Conservation (phyloP, 2,113 vertebrate genomes). For the Percina caprodes region DNA sequence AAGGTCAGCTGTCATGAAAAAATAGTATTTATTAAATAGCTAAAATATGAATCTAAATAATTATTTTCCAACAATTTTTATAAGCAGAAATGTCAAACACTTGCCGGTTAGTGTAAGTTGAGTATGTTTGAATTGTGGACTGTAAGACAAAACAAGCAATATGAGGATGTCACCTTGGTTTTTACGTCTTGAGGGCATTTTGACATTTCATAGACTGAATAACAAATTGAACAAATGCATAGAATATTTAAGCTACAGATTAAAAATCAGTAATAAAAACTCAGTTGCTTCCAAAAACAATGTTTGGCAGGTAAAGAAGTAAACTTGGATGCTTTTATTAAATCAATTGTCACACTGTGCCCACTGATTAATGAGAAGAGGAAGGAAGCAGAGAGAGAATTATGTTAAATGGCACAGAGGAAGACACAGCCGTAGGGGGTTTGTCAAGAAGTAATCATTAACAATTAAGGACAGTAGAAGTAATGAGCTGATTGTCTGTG, state of each 20-base stretch:
- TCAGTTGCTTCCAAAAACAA: background rate
- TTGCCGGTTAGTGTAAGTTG: too few species aligned
- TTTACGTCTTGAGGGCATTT: too few species aligned
- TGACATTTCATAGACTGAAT: too few species aligned
- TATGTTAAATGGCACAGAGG: constrained; percentile 9
- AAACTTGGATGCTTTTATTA: background rate
- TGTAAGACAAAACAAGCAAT: background rate
- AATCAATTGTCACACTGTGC: background rate
- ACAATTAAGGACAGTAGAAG: constrained; percentile 30
- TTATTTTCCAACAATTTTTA: background rate
- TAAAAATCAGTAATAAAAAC: too few species aligned
- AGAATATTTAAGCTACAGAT: too few species aligned
- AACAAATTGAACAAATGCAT: too few species aligned
- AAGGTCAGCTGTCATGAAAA: too few species aligned
- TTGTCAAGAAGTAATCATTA: constrained; percentile 31
- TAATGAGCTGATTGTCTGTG: constrained; percentile 54
- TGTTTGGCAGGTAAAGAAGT: background rate
- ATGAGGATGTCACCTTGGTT: background rate
- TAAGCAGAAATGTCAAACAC: too few species aligned
- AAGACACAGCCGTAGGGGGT: constrained; percentile 25
- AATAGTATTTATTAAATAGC: too few species aligned
- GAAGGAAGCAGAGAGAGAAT: constrained; percentile 34
- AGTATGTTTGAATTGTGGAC: background rate
- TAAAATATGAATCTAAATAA: too few species aligned
- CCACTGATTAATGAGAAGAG: constrained; percentile 42